Base-by-base conservation (phyloP, 2,113 vertebrate species). In the Octodon degus region DNA sequence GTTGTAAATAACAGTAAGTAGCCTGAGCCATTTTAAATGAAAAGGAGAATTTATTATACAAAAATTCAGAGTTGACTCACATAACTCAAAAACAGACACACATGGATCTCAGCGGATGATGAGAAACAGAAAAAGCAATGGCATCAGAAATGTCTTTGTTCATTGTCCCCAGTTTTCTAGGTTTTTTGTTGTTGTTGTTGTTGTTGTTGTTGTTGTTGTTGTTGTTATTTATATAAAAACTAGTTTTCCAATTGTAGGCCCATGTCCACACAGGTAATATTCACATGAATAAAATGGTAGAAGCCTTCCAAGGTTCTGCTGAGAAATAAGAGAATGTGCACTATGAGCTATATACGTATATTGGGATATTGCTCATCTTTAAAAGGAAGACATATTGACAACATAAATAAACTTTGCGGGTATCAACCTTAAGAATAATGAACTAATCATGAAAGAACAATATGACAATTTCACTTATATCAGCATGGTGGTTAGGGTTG, bases 1-100 rank as follows among this genome's bases (percentile, higher is more conserved):
- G 43, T 25, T 92, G 65, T 96, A 85, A 93, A 62, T 90, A 91
- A 93, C 9, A 92, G 58, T 87, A 68, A 81, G 19, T 24, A 90
- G 53, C 37, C 16, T 50, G 65, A 88, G 40, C 19, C 30, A 79
- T 72, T 19, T 76, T 72, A 90, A 81, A 34, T 2, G 47, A n/a
- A 93, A 77, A 47, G 30, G 25, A 94, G 67, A 86, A 89, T 84
- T 91, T 91, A 84, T 94, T 79, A 5, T 91, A 32, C 43, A 60
- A 91, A 70, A 40, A 37, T 58, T 13, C 63, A 84, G 55, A 32
- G 40, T 68, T 89, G 55, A 94, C 62, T 95, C 22, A 65, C 13
- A 37, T 27, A 53, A 76, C 30, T 74, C 27, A 65, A n/a, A 40
- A 91, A 32, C 60, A 58, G 53, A 62, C 40, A 5, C 4, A 90